These are phyloP conservation scores for Clusia tigrina DNA, from an alignment of 2,888 invertebrate genomes.

Conservation along the genomic window DNA sequence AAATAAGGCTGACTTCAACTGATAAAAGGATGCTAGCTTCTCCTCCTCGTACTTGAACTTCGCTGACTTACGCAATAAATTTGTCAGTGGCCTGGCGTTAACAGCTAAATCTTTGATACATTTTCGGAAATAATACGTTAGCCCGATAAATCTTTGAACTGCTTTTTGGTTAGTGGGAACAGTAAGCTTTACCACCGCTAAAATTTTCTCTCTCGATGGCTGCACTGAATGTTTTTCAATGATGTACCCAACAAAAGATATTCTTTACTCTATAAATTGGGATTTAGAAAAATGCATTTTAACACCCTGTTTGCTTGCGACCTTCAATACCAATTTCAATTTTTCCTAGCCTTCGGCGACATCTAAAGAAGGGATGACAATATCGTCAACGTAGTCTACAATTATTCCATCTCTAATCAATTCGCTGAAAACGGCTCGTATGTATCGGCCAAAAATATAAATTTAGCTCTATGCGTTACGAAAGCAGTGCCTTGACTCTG, in stretches of 20 bases:
- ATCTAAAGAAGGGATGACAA: conserved; percentile 13
- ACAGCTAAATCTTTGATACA: conserved; percentile 12
- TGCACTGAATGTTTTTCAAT: conserved; percentile 13
- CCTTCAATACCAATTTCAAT: background rate
- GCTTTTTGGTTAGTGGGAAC: conserved; percentile 16
- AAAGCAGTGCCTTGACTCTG: too few relatives aligned
- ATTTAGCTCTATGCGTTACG: too few relatives aligned
- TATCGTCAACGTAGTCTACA: conserved; percentile 4
- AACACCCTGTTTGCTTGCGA: background rate
- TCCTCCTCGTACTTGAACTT: too few relatives aligned
- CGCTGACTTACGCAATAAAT: background rate
- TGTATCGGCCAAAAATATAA: background rate
- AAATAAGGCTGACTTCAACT: conserved; percentile 7
- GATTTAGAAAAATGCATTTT: background rate
- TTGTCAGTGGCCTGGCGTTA: conserved; percentile 17
- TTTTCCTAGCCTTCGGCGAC: conserved; percentile 13
- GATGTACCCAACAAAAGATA: conserved; percentile 22
- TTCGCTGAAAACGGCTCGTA: conserved; percentile 28
- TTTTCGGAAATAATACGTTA: conserved; percentile 19
- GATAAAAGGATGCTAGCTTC: conserved; percentile 7
- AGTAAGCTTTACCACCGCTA: conserved; percentile 19
- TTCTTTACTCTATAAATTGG: background rate
- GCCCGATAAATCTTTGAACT: conserved; percentile 16
- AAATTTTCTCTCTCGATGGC: conserved; percentile 12
- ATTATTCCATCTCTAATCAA: conserved; percentile 40